These are phyloP conservation scores for Upupa epops DNA, from an alignment of 2,113 vertebrate species.

Conservation along the genomic window DNA sequence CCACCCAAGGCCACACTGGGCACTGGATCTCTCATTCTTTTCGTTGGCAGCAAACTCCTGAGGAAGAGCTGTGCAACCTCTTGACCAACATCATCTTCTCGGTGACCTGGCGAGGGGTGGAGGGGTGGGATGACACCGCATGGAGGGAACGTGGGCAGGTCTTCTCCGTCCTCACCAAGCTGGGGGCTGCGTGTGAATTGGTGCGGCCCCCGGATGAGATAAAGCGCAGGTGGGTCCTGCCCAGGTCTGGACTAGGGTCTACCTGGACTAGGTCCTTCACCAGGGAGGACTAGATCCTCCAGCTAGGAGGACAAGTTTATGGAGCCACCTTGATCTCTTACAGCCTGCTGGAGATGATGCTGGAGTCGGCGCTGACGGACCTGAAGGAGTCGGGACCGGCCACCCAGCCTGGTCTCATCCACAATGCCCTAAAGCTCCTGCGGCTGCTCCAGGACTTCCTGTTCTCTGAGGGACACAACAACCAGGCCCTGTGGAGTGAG, in stretches of 20 bases:
- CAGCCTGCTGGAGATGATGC: constrained; percentile 98
- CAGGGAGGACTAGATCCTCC: too few relatives aligned
- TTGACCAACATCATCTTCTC: constrained; percentile 94
- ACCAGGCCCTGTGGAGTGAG: constrained; percentile 93
- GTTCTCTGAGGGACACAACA: constrained; percentile 89
- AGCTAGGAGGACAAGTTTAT: background rate
- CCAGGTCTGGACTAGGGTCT: background rate
- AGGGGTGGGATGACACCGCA: constrained; percentile 81
- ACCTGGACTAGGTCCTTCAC: background rate
- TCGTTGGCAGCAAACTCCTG: constrained; percentile 82
- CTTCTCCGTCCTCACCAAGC: constrained; percentile 95
- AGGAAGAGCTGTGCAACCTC: constrained; percentile 97
- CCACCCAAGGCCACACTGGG: accelerated
- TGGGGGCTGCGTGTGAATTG: constrained; percentile 89
- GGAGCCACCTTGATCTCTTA: accelerated
- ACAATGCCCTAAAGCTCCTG: constrained; percentile 87
- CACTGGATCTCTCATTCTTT: accelerated
- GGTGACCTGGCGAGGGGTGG: constrained; percentile 87
- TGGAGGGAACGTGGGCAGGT: constrained; percentile 96
- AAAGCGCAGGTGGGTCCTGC: constrained; percentile 85
- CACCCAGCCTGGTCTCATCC: constrained; percentile 76
- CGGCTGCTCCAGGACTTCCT: constrained; percentile 96
- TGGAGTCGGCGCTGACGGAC: constrained; percentile 93
- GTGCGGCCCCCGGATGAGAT: constrained; percentile 91
- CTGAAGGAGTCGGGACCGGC: constrained; percentile 79